phyloP scores from a whole-genome alignment of 2,113 vertebrate genomes.

The Trematocara nigrifrons region DNA sequence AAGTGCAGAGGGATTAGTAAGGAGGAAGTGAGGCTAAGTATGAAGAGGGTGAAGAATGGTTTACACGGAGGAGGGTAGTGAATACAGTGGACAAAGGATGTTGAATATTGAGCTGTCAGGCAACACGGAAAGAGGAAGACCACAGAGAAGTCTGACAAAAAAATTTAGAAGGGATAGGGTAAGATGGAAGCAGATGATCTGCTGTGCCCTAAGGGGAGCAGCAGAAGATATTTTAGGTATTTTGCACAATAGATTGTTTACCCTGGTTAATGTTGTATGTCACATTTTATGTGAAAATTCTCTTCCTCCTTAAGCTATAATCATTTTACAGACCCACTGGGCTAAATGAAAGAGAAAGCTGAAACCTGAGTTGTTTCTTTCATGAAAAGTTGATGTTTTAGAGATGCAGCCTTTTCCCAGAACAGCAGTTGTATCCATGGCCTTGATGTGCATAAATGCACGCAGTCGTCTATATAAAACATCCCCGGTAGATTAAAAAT shows the following conservation, averaged over 20 bases:
- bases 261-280: not conserved
- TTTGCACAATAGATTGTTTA: not conserved
- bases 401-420: not conserved
- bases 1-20: not conserved
- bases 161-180: fast-evolving
- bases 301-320: not conserved
- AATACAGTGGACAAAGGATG: not conserved
- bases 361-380: not conserved
- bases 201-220: not conserved
- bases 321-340: not conserved
- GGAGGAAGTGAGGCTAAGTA: not conserved
- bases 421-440: not conserved
- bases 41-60: not conserved
- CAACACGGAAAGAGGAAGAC: not conserved
- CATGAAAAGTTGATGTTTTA: not conserved
- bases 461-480: not conserved
- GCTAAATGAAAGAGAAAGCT: not conserved
- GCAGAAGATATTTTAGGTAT: not conserved
- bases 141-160: not conserved
- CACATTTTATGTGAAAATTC: not conserved
- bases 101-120: not conserved
- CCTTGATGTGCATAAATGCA: not conserved
- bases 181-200: not conserved
- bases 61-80: not conserved
- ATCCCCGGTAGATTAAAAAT: not conserved